Conservation (phyloP, 2,888 invertebrate genomes). For the Caenorhabditis sulstoni region DNA sequence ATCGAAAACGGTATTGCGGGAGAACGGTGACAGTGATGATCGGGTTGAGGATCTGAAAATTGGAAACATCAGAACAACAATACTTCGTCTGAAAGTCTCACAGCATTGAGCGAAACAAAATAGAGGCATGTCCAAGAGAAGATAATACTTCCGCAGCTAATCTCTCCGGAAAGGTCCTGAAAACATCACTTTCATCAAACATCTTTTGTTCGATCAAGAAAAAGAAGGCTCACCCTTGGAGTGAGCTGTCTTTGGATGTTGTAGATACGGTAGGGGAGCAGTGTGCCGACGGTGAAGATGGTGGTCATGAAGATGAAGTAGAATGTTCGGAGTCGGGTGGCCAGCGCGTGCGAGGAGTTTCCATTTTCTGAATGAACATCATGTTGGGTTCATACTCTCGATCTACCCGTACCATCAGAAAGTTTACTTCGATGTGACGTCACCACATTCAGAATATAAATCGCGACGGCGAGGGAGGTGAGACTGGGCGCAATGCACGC, state of each 20-base stretch:
- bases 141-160: conserved; percentile 68
- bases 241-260: conserved; percentile 57
- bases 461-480: conserved; percentile 77
- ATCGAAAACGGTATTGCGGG: conserved; percentile 76
- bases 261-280: conserved; percentile 76
- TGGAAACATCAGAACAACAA: background rate
- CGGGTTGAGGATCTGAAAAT: conserved; percentile 79
- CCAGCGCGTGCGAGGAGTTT: conserved; percentile 65
- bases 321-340: conserved; percentile 76
- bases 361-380: conserved; percentile 45
- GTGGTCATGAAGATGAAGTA: conserved; percentile 81
- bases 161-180: conserved; percentile 34
- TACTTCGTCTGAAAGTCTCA: conserved; percentile 54
- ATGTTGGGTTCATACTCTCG: background rate
- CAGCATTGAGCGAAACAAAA: conserved; percentile 78
- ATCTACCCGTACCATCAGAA: conserved; percentile 53
- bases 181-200: background rate
- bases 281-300: conserved; percentile 74
- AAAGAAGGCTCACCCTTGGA: conserved; percentile 26
- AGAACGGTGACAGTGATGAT: conserved; percentile 79
- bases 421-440: conserved; percentile 74
- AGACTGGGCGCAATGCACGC: conserved; percentile 78
- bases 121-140: conserved; percentile 73
- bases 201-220: too few species aligned
- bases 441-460: conserved; percentile 78